Conservation (phyloP, 2,113 vertebrate genomes). For the Ochotona curzoniae region DNA sequence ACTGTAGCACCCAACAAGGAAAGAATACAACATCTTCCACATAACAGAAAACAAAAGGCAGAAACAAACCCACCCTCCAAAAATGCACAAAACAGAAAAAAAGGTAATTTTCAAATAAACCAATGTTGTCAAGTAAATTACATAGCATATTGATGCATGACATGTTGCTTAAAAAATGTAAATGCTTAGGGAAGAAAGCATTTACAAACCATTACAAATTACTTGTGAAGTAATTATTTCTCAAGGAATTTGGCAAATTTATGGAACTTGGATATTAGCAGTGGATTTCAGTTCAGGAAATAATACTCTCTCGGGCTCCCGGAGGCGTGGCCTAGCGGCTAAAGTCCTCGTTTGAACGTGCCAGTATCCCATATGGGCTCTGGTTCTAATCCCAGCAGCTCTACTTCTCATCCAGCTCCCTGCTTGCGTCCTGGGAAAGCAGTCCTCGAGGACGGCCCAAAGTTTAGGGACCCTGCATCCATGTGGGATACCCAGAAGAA, state of each 20-base stretch:
- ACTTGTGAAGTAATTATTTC: neutral
- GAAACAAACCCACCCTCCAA: no score
- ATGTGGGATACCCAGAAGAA: no score
- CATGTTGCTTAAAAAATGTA: neutral
- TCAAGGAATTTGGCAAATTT: neutral
- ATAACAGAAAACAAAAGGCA: slow-evolving; percentile 1
- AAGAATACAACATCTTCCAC: neutral
- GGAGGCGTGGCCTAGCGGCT: no score
- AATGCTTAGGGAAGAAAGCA: neutral
- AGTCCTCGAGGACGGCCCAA: no score
- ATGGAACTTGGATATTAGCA: neutral
- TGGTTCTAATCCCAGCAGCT: no score
- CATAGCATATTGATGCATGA: neutral
- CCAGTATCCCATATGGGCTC: no score
- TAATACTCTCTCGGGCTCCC: no score
- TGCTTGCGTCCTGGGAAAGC: no score
- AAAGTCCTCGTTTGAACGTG: no score
- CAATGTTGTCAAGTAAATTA: neutral
- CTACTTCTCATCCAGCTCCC: no score
- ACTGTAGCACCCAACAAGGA: neutral
- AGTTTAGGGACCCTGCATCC: no score
- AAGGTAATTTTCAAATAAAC: slow-evolving; percentile 22
- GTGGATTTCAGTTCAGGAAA: neutral
- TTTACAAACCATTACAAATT: neutral
- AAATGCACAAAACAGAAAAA: neutral